Base-by-base conservation (phyloP, 2,888 invertebrate species). In the Apodemia mormo region DNA sequence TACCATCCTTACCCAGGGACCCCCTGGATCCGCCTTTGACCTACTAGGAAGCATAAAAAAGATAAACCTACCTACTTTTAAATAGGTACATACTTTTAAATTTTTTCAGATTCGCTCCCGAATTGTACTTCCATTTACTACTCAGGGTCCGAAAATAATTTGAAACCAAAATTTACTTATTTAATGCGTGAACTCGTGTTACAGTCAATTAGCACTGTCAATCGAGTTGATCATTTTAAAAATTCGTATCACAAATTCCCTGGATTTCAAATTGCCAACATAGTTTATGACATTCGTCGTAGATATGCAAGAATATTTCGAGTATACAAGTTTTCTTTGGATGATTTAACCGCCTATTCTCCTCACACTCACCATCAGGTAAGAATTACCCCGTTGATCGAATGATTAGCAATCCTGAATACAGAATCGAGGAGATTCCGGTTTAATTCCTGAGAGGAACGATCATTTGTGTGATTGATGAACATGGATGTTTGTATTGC, bases 221-320 rank as follows among this genome's bases (percentile, higher is more conserved):
- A 68, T 9, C 74, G 33, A 66, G 72, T 81, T 22, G 70, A 78
- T 14, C 68, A 75, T 52, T 71, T 77, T 4, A 78, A 66, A 68
- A 2, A n/a, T 0, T 1, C n/a, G 1, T 73, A 73, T 30, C 1
- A 10, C 14, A 70, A 70, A 22, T 66, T 56, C 5, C 29, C 66
- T 4, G 45, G 43, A 0, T 82, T 69, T 45, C 75, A 76, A 54
- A 29, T 76, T 5, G 82, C 77, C 2, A 65, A 75, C 14, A 54
- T 74, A 9, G n/a, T 76, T 1, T 79, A 72, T 66, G 67, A 69
- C 14, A 78, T 83, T 9, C 76, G 77, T 12, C 40, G 65, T 30
- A 80, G 78, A 70, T 78, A 75, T 66, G 68, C 74, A 29, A 71
- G 71, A 65, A 75, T 81, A 76, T 56, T 78, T 5, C 67, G 72